These are phyloP conservation scores for Odontomyia ornata DNA, from an alignment of 2,888 invertebrate genomes.

Conservation along the genomic window DNA sequence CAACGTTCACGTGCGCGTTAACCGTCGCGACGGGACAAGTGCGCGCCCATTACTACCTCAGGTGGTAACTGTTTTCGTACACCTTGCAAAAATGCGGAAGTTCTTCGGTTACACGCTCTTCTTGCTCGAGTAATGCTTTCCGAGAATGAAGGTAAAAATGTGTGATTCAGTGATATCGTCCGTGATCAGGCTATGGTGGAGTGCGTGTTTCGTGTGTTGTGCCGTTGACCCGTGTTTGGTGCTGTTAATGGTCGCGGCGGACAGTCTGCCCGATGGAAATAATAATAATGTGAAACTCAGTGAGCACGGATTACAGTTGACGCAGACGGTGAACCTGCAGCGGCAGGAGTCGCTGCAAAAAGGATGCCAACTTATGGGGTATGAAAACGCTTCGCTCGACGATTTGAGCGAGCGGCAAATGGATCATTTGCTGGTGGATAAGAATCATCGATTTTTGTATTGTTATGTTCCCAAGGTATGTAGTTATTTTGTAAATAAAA, in stretches of 20 bases:
- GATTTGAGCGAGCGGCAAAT: slow-evolving; percentile 69
- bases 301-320: slow-evolving; percentile 68
- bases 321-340: slow-evolving; percentile 71
- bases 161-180: not conserved
- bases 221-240: not conserved
- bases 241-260: slow-evolving; percentile 1
- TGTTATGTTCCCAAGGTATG: slow-evolving; percentile 94
- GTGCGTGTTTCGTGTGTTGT: slow-evolving; percentile 40
- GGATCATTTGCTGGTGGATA: slow-evolving; percentile 85
- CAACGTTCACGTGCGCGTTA: not conserved
- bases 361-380: slow-evolving; percentile 68
- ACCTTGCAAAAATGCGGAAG: slow-evolving; percentile 21
- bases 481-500: too few relatives aligned
- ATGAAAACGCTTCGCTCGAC: slow-evolving; percentile 60
- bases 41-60: not conserved
- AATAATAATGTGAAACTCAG: slow-evolving; percentile 63
- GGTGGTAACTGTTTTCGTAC: slow-evolving; percentile 1
- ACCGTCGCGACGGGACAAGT: not conserved
- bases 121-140: not conserved
- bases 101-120: not conserved
- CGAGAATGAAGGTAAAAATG: slow-evolving; percentile 14
- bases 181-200: slow-evolving; percentile 1
- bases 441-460: slow-evolving; percentile 83
- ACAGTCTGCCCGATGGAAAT: slow-evolving; percentile 60
- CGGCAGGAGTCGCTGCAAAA: slow-evolving; percentile 71